Base-by-base conservation (phyloP, 2,888 invertebrate species). In the Branchellion lobata region DNA sequence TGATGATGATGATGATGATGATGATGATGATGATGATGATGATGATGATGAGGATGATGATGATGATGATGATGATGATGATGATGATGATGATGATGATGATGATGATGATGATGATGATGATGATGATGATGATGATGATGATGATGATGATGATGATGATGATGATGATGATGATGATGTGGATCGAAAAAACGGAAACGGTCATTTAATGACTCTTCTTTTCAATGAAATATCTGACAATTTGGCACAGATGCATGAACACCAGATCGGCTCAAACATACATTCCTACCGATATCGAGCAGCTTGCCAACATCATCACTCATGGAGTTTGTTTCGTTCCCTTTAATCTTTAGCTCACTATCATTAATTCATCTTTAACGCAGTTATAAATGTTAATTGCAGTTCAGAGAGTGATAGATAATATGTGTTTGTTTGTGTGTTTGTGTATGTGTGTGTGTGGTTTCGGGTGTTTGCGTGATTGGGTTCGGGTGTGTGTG, bases 291-390 rank as follows among this genome's bases (percentile, higher is more conserved):
- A 95, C 96, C 18, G 88, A 92, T 89, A 90, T 94, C 83, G 96
- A 96, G 87, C 95, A 96, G 86, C 89, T 94, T 81, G 95, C 96
- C 72, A 96, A 96, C 89, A 92, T 96, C 72, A 89, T 94, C 84
- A 95, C 95, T 47, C 96, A 96, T 88, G 95, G 93, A 79, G 91
- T 90, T 40, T 8, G 14, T 40, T 8, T 40, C 40, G 8, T 40
- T 14, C 14, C 14, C 40, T 40, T n/a, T n/a, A n/a, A n/a, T n/a
- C n/a, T n/a, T n/a, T n/a, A n/a, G n/a, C n/a, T n/a, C n/a, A n/a
- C n/a, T n/a, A n/a, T n/a, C n/a, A n/a, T n/a, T n/a, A n/a, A n/a
- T n/a, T n/a, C n/a, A n/a, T n/a, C n/a, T n/a, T n/a, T n/a, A n/a
- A n/a, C n/a, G n/a, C n/a, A n/a, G n/a, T n/a, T n/a, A n/a, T n/a